These are phyloP conservation scores for Macrotrachela quadricornifera DNA, from an alignment of 1,140 invertebrate genomes.

Conservation along the genomic window DNA sequence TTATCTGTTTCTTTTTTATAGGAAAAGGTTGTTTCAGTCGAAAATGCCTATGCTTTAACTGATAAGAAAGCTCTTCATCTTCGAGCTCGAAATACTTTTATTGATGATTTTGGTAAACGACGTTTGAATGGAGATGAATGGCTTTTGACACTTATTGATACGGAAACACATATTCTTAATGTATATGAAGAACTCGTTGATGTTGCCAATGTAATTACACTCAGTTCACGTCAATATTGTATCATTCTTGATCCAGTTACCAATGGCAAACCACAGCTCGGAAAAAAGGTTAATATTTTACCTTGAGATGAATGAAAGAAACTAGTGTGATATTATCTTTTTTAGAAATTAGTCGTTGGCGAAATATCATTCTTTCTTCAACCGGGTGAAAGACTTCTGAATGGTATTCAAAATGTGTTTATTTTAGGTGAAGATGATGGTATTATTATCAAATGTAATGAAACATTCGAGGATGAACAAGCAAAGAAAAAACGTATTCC, in stretches of 20 bases:
- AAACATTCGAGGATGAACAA: slow-evolving; percentile 27
- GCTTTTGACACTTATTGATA: slow-evolving; percentile 31
- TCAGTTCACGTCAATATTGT: slow-evolving; percentile 34
- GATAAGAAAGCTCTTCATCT: slow-evolving; percentile 36
- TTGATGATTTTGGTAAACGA: slow-evolving; percentile 28
- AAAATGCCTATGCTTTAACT: slow-evolving; percentile 33
- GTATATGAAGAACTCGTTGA: slow-evolving; percentile 34
- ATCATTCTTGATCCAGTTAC: slow-evolving; percentile 32
- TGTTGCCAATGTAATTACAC: slow-evolving; percentile 30
- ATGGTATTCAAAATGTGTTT: slow-evolving; percentile 33
- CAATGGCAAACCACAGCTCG: slow-evolving; percentile 31
- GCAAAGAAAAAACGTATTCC: slow-evolving; percentile 18
- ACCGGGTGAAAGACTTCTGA: slow-evolving; percentile 32
- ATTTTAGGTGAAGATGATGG: slow-evolving; percentile 35
- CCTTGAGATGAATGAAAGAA: no score
- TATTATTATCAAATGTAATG: slow-evolving; percentile 30
- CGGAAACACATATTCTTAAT: slow-evolving; percentile 34
- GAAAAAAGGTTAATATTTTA: slow-evolving; percentile 12
- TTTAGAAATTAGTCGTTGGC: slow-evolving; percentile 19
- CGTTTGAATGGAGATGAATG: slow-evolving; percentile 37
- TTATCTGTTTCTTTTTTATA: slow-evolving; percentile 6
- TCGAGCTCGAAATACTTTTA: slow-evolving; percentile 30
- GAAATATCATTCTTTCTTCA: slow-evolving; percentile 34
- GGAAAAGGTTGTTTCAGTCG: slow-evolving; percentile 33
- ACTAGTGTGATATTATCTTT: no score